phyloP scores from a whole-genome alignment of 2,113 vertebrate species.

The Corvus hawaiiensis region DNA sequence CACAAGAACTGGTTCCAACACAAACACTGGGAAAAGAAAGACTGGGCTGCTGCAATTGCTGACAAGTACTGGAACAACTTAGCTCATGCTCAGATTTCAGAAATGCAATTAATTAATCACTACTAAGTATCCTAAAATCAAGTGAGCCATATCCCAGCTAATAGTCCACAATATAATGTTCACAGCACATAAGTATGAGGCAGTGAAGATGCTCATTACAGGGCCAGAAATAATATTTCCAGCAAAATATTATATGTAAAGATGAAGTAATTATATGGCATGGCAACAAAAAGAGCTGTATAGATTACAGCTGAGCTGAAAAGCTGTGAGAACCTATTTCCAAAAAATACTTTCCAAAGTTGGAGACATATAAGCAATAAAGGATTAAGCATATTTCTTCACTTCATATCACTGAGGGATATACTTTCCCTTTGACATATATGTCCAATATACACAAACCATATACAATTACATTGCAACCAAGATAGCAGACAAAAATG shows the following conservation, averaged over 20 bases:
- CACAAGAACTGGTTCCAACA: constrained; percentile 7
- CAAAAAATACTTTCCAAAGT: background rate
- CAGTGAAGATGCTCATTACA: constrained; percentile 42
- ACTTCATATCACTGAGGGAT: background rate
- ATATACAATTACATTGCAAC: background rate
- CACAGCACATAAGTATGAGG: constrained; percentile 25
- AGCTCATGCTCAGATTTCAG: constrained; percentile 56
- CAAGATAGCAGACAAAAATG: background rate
- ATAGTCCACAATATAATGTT: constrained; percentile 7
- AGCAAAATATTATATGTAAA: constrained; percentile 31
- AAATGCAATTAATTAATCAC: constrained; percentile 59
- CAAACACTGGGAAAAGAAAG: constrained; percentile 19
- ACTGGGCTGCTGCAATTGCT: background rate
- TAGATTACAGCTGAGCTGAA: constrained; percentile 30
- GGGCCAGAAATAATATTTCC: constrained; percentile 52
- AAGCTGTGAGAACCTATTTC: background rate
- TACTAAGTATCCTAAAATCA: constrained; percentile 42
- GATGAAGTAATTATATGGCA: constrained; percentile 57
- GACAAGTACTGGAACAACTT: constrained; percentile 61
- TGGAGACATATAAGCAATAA: background rate
- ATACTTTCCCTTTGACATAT: background rate
- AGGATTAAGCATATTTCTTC: background rate
- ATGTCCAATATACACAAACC: background rate
- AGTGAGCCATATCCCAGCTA: constrained; percentile 47
- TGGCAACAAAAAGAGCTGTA: constrained; percentile 8